Percentiles rank a stretch among this genome's conserved stretches.
Evolutionary conservation across 2,113 vertebrate genomes (phyloP).

Genomic region (Delphinus delphis): DNA sequence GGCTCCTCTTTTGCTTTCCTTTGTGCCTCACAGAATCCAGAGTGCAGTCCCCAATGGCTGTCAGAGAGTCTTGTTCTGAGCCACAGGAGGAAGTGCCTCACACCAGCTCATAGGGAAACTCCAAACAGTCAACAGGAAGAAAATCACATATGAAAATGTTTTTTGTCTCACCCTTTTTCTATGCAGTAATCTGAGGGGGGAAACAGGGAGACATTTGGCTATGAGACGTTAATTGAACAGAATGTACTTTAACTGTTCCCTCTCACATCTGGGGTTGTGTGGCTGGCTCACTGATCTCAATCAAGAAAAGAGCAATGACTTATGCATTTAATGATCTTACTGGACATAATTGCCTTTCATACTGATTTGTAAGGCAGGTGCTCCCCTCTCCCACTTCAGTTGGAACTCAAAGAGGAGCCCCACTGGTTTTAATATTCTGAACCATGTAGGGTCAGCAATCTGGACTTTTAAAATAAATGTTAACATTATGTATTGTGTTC

Average conservation of each 20-base stretch:
- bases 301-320: conserved; percentile 26
- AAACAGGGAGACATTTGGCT: not conserved
- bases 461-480: not conserved
- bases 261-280: conserved; percentile 1
- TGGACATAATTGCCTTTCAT: not conserved
- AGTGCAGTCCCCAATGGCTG: not conserved
- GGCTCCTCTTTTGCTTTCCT: not conserved
- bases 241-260: conserved; percentile 34
- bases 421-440: not conserved
- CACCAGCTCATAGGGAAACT: conserved; percentile 70
- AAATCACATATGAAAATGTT: conserved; percentile 59
- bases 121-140: conserved; percentile 66
- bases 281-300: not conserved
- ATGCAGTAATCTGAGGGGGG: not conserved
- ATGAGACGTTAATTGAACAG: not conserved
- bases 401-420: not conserved
- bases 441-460: not conserved
- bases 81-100: conserved; percentile 67
- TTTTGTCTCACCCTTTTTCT: conserved; percentile 42
- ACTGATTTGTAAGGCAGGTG: not conserved
- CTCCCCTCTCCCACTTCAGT: not conserved
- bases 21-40: not conserved
- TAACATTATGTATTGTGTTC: not conserved
- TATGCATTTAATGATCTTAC: not conserved
- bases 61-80: conserved; percentile 36